Conservation (phyloP, 2,797 vertebrate species). For the Cuculus canorus region DNA sequence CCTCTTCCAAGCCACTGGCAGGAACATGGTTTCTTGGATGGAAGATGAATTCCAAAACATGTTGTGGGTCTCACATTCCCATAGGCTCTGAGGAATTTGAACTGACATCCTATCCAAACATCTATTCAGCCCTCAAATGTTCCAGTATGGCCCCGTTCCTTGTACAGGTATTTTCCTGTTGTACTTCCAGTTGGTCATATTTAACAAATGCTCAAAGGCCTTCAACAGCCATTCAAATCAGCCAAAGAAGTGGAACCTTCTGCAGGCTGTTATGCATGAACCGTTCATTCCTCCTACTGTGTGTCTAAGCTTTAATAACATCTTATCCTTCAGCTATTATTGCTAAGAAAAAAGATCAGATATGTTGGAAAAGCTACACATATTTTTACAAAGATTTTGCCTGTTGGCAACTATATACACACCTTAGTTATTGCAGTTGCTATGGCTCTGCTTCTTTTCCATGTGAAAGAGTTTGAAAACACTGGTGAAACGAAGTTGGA, state of each 20-base stretch:
- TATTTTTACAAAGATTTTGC: neutral
- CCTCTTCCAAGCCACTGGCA: neutral
- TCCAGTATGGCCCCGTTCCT: neutral
- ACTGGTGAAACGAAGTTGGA: neutral
- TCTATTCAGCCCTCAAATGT: neutral
- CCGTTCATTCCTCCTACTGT: neutral
- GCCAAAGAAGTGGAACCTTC: neutral
- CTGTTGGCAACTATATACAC: neutral
- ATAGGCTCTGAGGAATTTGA: neutral
- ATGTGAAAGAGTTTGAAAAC: neutral
- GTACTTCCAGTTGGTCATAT: neutral
- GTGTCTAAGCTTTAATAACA: neutral
- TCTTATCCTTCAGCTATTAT: neutral
- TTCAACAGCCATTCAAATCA: neutral
- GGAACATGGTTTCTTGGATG: neutral
- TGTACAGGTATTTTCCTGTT: neutral
- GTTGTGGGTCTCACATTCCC: neutral
- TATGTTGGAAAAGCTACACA: neutral
- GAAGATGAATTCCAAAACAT: neutral
- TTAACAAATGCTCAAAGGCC: neutral
- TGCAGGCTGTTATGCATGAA: fast-evolving
- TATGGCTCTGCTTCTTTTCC: conserved; percentile 1
- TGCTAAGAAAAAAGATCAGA: neutral
- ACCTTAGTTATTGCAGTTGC: neutral
- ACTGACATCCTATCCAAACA: neutral